Evolutionary conservation across 2,797 vertebrate genomes (phyloP).

Genomic region (Arctocebus calabarensis): DNA sequence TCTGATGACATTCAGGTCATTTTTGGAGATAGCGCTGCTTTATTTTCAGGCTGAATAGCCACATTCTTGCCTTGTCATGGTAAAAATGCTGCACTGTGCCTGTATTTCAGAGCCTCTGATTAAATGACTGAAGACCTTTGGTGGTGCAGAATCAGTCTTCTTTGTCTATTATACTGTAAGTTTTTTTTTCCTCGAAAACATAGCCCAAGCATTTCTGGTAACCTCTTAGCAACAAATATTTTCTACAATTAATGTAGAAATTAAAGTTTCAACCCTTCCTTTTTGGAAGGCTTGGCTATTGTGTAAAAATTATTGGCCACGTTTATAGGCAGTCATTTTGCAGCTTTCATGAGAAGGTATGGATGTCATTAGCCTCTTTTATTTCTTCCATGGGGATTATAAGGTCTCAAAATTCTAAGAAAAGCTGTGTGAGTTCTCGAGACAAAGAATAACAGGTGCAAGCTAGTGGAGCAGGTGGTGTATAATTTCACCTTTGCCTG

Average conservation of each 20-base stretch:
- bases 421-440: slow-evolving; percentile 24
- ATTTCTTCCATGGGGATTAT: slow-evolving; percentile 60
- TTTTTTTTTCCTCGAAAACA: slow-evolving; percentile 58
- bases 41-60: slow-evolving; percentile 73
- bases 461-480: slow-evolving; percentile 52
- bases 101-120: slow-evolving; percentile 63
- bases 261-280: slow-evolving; percentile 55
- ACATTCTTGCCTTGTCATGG: slow-evolving; percentile 71
- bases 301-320: slow-evolving; percentile 56
- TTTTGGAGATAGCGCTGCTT: slow-evolving; percentile 58
- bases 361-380: slow-evolving; percentile 52
- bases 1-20: slow-evolving; percentile 40
- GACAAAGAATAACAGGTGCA: slow-evolving; percentile 62
- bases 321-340: slow-evolving; percentile 44
- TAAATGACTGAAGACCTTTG: slow-evolving; percentile 47
- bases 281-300: slow-evolving; percentile 31
- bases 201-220: slow-evolving; percentile 54
- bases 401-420: slow-evolving; percentile 58
- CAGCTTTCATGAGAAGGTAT: slow-evolving; percentile 2
- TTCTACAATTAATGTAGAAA: slow-evolving; percentile 23
- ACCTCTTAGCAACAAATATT: not conserved
- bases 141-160: slow-evolving; percentile 31
- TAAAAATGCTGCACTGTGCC: slow-evolving; percentile 51
- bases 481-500: slow-evolving; percentile 54
- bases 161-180: slow-evolving; percentile 42